Evolutionary conservation across 1,140 invertebrate genomes (phyloP).

Genomic region (Panagrolaimus sp.): DNA sequence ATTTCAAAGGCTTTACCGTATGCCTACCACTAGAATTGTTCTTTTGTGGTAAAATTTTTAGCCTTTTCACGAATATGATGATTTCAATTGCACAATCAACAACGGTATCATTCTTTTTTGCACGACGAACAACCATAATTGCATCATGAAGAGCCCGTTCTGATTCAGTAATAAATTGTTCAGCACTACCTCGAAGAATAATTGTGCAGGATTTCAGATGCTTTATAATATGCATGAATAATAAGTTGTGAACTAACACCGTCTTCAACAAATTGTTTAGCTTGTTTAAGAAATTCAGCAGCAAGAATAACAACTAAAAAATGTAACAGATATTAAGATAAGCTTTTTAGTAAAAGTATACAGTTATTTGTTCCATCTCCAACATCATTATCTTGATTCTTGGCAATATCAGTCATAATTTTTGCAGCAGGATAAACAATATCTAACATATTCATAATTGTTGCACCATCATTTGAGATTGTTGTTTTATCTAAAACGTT

Average conservation of each 20-base stretch:
- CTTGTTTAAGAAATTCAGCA: conserved; percentile 87
- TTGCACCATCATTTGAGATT: conserved; percentile 99
- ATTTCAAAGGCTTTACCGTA: conserved; percentile 89
- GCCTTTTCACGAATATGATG: conserved; percentile 83
- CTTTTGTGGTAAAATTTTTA: conserved; percentile 84
- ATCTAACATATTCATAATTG: conserved; percentile 94
- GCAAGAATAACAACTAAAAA: conserved; percentile 83
- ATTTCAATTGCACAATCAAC: conserved; percentile 79
- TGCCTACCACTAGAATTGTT: conserved; percentile 86
- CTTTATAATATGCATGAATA: conserved; percentile 77
- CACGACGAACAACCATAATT: conserved; percentile 96
- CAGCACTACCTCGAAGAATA: conserved; percentile 87
- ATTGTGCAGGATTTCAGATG: conserved; percentile 82
- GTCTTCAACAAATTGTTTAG: conserved; percentile 92
- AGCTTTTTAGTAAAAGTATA: conserved; percentile 7
- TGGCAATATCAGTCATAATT: conserved; percentile 95
- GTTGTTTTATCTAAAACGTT: conserved; percentile 71
- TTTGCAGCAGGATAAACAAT: conserved; percentile 95
- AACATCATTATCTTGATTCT: conserved; percentile 97
- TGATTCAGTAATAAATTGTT: conserved; percentile 98
- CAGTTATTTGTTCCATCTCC: conserved; percentile 58
- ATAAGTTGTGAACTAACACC: conserved; percentile 89
- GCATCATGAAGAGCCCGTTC: conserved; percentile 97
- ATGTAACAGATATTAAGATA: conserved; percentile 4
- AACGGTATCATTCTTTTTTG: conserved; percentile 69